Evolutionary conservation across 2,113 vertebrate genomes (phyloP), one percentile per base, ranked within the genome.

Genomic region (Sinocyclocheilus grahami): DNA sequence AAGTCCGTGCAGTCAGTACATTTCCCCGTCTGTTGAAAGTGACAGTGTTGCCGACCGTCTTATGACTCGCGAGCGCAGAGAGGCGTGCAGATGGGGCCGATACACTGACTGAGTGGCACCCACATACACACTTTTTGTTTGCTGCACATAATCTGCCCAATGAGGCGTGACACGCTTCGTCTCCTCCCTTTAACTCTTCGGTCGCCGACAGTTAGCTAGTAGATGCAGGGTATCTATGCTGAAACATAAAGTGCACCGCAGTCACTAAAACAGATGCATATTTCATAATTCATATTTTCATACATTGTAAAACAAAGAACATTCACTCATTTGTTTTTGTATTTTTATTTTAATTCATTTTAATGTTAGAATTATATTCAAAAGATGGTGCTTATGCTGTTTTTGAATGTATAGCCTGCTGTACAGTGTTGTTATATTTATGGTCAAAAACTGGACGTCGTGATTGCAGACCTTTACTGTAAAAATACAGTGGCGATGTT

Each of bases 61-160:
- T 75, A 85, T 48, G 82, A 85, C 87, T 71, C 89, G 87, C 82
- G 86, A 85, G 81, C 74, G 81, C 88, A 85, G 87, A 76, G 93
- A 91, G 92, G 93, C 89, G 94, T 92, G 91, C 97, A 96, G 96
- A 97, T 96, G 97, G 96, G 95, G 94, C 94, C 95, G 95, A 90
- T 92, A 95, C 95, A 96, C 94, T 97, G 96, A 95, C 96, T 96
- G 96, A 95, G 96, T 96, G 96, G 95, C 96, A 95, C 95, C 94
- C 96, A 95, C 95, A 96, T 96, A 95, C 97, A 96, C 97, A 97
- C 97, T 96, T 98, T 99, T 98, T 99, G 97, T 99, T 97, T 96
- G 97, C 97, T 89, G 95, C 97, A 96, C 96, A 97, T 97, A 97
- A 98, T 97, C 97, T 96, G 95, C 95, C 96, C 97, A 98, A 97